These are phyloP conservation scores for Oscheius myriophilus DNA, from an alignment of 2,888 invertebrate species.

Conservation along the genomic window DNA sequence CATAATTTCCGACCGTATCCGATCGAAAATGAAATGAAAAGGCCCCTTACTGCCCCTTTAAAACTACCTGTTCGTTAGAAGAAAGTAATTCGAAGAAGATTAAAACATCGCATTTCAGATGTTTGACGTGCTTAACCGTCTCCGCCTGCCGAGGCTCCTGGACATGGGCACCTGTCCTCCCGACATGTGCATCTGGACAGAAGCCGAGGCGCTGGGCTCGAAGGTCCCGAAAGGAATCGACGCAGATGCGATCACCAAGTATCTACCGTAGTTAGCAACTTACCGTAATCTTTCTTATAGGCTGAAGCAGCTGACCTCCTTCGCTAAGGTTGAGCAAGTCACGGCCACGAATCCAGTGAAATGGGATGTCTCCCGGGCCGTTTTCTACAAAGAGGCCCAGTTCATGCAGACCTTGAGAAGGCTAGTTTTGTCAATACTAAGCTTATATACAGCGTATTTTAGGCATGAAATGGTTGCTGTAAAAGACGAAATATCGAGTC, in stretches of 20 bases:
- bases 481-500: constrained; percentile 5
- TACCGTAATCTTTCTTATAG: constrained; percentile 5
- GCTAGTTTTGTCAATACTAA: constrained; percentile 21
- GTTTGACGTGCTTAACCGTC: constrained; percentile 10
- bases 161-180: constrained; percentile 18
- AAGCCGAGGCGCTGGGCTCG: neutral
- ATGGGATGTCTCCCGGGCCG: constrained; percentile 30
- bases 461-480: constrained; percentile 26
- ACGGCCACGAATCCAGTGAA: neutral
- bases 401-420: constrained; percentile 36
- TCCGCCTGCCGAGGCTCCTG: constrained; percentile 25
- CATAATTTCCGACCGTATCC: too few relatives aligned
- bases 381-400: constrained; percentile 22
- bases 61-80: too few relatives aligned
- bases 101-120: too few relatives aligned
- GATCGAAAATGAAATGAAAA: too few relatives aligned
- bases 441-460: constrained; percentile 4
- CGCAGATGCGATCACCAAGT: constrained; percentile 23
- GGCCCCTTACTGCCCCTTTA: too few relatives aligned
- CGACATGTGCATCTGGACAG: constrained; percentile 28
- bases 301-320: constrained; percentile 20
- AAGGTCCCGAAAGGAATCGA: constrained; percentile 26
- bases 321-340: constrained; percentile 14
- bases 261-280: neutral
- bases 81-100: too few relatives aligned